Evolutionary conservation across 1,140 invertebrate genomes (phyloP), one percentile per base, ranked within the genome.

Genomic region (Drosophila triauraria): DNA sequence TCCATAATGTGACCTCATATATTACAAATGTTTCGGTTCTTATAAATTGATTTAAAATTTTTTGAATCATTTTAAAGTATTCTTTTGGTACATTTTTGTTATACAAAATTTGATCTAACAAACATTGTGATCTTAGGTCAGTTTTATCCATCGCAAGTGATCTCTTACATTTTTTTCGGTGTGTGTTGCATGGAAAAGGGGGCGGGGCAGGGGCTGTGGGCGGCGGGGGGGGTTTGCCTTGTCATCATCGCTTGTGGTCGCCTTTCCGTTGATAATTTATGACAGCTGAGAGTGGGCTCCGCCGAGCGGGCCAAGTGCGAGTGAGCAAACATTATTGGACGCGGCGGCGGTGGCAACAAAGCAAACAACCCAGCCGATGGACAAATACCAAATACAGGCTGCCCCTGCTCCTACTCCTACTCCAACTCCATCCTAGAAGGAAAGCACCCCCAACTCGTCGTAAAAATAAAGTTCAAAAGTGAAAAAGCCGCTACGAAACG

Each of bases 231-330:
- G 54, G 62, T 9, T 56, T 56, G 53, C 17, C 44, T 65, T 65
- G 60, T 65, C 61, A 50, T 68, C 65, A 51, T 67, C 62, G 65
- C 62, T 68, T 68, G 65, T 75, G 59, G 40, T 65, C 40, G 72
- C 69, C 51, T 56, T 68, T 65, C 46, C 59, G 64, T 51, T 83
- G 80, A 87, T 87, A 88, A 87, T 87, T 87, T 87, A 87, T 88
- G 83, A 88, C 80, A 87, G 76, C 67, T 62, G 32, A 23, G 70
- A n/a, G 32, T 35, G 32, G 32, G 32, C 32, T 35, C 32, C 32
- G 32, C 32, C 32, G 32, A 10, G 32, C 32, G 32, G 32, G 32
- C 32, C 32, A 3, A 51, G 46, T 20, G 53, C 2, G 15, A 38
- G 46, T 48, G 40, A 60, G 67, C 67, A 75, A 86, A 78, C 64